These are phyloP conservation scores for Dicrurus megarhynchus DNA, from an alignment of 2,113 vertebrate species.

Conservation along the genomic window DNA sequence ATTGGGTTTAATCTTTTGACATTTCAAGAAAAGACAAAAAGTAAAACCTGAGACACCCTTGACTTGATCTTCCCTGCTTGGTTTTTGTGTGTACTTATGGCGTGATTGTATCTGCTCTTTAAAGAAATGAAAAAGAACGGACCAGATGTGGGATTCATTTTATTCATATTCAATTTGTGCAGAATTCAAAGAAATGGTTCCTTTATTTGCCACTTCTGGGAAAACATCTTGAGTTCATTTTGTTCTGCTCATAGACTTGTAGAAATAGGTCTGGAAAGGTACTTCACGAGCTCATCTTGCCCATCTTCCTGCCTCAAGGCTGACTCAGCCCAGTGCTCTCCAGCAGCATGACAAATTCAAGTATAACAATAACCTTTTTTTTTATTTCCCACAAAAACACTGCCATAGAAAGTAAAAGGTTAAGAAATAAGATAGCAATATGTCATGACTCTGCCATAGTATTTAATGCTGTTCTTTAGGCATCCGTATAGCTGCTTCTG, in stretches of 20 bases:
- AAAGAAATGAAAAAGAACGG: slow-evolving; percentile 28
- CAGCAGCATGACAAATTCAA: neutral
- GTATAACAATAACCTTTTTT: neutral
- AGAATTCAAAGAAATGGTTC: slow-evolving; percentile 36
- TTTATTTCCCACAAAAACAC: neutral
- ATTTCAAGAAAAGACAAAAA: neutral
- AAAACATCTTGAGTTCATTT: slow-evolving; percentile 55
- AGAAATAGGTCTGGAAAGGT: slow-evolving; percentile 48
- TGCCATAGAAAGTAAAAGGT: neutral
- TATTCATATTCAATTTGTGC: neutral
- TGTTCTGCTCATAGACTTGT: slow-evolving; percentile 31
- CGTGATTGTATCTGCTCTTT: neutral
- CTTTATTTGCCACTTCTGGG: slow-evolving; percentile 54
- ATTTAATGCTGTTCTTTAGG: neutral
- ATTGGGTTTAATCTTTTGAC: neutral
- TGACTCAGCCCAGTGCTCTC: slow-evolving; percentile 27
- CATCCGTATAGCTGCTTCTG: neutral
- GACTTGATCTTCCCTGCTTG: neutral
- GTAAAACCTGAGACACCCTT: neutral
- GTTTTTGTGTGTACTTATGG: neutral
- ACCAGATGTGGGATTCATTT: slow-evolving; percentile 38
- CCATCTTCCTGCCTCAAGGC: slow-evolving; percentile 16
- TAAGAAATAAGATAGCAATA: neutral
- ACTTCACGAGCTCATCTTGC: slow-evolving; percentile 41
- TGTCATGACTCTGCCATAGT: neutral